Percentiles rank a stretch among this genome's conserved stretches.
Conservation (phyloP, 2,888 invertebrate species). For the Gasteruption jaculator region DNA sequence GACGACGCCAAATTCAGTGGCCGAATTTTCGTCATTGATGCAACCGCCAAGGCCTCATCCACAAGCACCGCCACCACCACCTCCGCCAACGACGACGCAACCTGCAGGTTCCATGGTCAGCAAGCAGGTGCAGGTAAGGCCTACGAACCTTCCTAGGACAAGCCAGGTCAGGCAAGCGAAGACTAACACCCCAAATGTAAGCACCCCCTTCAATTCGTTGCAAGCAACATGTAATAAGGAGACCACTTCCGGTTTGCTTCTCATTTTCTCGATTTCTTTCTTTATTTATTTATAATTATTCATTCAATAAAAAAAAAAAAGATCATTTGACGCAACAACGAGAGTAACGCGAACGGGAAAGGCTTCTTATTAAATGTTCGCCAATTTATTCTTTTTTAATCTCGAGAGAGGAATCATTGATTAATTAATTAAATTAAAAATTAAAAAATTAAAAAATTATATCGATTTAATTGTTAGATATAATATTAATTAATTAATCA, state of each 20-base stretch:
- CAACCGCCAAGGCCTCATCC: slow-evolving; percentile 52
- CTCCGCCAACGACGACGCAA: slow-evolving; percentile 48
- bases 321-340: too few relatives aligned
- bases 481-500: too few relatives aligned
- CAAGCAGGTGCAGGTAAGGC: slow-evolving; percentile 62
- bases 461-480: too few relatives aligned
- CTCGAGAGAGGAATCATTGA: too few relatives aligned
- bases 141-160: slow-evolving; percentile 52
- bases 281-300: slow-evolving; percentile 9
- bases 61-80: slow-evolving; percentile 53
- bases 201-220: too few relatives aligned
- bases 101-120: slow-evolving; percentile 55
- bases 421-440: too few relatives aligned
- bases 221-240: too few relatives aligned
- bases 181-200: slow-evolving; percentile 53
- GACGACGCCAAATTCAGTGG: slow-evolving; percentile 52
- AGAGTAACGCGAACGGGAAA: too few relatives aligned
- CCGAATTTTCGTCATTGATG: slow-evolving; percentile 50
- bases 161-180: slow-evolving; percentile 53
- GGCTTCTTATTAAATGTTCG: too few relatives aligned
- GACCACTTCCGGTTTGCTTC: slow-evolving; percentile 3
- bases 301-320: slow-evolving; percentile 13
- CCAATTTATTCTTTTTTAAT: too few relatives aligned
- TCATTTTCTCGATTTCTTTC: slow-evolving; percentile 5
- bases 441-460: too few relatives aligned